Evolutionary conservation across 2,113 vertebrate species (phyloP), one percentile per base, ranked within the genome.

Genomic region (Nothocercus nigrocapillus): DNA sequence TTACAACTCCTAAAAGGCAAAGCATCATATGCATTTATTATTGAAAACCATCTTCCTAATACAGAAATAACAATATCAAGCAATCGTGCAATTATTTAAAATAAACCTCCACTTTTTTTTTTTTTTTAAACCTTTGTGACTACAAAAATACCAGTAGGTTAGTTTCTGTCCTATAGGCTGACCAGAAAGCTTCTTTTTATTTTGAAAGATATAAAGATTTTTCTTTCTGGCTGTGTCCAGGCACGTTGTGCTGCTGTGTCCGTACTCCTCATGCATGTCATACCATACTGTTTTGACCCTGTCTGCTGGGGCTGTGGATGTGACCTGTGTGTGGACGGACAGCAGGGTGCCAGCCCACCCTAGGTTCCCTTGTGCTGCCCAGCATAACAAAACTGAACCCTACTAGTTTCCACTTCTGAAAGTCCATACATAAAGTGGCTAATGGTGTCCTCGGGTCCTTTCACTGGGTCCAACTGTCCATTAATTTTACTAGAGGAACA

Each of bases 231-330:
- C 15, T 72, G 87, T 61, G 36, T 70, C 15, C 49, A 16, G 62
- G 10, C 17, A 73, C 14, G 16, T 70, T 22, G 58, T 80, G 40
- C 34, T 27, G 47, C n/a, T 36, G 34, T 25, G 34, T 64, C 44
- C 42, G 14, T 0, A 7, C 10, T 63, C 56, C 15, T 66, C 2
- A 2, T 32, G 24, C 0, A 0, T 59, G 30, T 32, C 25, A n/a
- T 13, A 62, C 7, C 6, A 51, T 3, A 1, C 16, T 76, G 11
- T 44, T 75, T 38, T 81, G 63, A 75, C 32, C 51, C 51, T 34
- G 8, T 42, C 24, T 36, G 4, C 0, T 59, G 18, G 5, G 13
- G 13, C 13, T 78, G 4, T 53, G 17, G 20, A 32, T 14, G 13
- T 40, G 30, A 67, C 36, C 12, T 62, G 4, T 40, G 18, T 64